Evolutionary conservation across 2,797 vertebrate species (phyloP).

Genomic region (Diplodus sargus): DNA sequence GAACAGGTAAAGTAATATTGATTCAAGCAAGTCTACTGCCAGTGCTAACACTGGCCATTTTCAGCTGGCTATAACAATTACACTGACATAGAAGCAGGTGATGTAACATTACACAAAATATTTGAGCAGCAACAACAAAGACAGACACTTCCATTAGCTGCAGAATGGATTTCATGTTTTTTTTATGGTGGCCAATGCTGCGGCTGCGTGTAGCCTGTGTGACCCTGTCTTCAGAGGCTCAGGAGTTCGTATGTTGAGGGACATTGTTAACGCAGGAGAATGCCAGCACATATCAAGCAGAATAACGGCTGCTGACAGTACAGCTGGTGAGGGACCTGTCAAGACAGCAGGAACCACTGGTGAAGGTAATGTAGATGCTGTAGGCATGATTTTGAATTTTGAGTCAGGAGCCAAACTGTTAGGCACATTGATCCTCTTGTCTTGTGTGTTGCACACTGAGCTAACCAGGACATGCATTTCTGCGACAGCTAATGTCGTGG

Average conservation of each 20-base stretch:
- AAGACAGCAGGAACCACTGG: not conserved
- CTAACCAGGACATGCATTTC: not conserved
- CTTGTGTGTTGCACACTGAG: not conserved
- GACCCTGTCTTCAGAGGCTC: constrained; percentile 50
- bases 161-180: constrained; percentile 30
- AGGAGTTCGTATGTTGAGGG: constrained; percentile 44
- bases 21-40: not conserved
- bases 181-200: constrained; percentile 10
- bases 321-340: constrained; percentile 23
- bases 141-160: not conserved
- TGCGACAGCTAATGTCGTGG: not conserved
- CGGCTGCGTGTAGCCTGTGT: constrained; percentile 35
- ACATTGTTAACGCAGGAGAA: constrained; percentile 28
- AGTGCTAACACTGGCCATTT: not conserved
- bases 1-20: not conserved
- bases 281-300: constrained; percentile 27
- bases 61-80: not conserved
- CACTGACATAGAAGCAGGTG: not conserved
- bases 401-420: not conserved
- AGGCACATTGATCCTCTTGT: not conserved
- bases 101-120: not conserved
- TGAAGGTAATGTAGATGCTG: not conserved
- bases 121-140: not conserved
- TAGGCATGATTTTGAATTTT: not conserved
- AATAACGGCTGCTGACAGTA: constrained; percentile 30